These are phyloP conservation scores for Hipparchia semele DNA, from an alignment of 2,888 invertebrate species.

Conservation along the genomic window DNA sequence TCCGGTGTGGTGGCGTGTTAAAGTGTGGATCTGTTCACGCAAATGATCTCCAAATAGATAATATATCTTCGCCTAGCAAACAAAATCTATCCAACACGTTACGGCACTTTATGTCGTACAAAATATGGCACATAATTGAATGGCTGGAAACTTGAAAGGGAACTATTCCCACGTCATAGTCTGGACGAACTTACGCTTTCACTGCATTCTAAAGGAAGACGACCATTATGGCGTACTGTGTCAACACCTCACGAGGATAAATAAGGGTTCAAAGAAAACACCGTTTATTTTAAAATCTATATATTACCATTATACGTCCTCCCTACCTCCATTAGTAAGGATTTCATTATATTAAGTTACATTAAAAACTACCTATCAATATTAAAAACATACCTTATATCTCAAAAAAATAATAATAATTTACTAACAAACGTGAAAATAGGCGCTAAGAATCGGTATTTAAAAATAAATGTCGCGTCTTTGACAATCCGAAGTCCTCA, in stretches of 20 bases:
- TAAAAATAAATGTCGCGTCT: constrained; percentile 39
- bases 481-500: not conserved
- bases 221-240: constrained; percentile 23
- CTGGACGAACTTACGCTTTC: constrained; percentile 46
- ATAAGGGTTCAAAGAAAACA: constrained; percentile 51
- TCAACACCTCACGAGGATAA: constrained; percentile 13
- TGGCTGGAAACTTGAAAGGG: constrained; percentile 18
- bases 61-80: constrained; percentile 4
- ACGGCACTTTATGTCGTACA: not conserved
- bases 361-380: constrained; percentile 79
- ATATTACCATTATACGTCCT: constrained; percentile 73
- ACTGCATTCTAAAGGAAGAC: constrained; percentile 28
- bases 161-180: constrained; percentile 39
- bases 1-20: not conserved
- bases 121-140: not conserved
- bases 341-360: constrained; percentile 67
- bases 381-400: constrained; percentile 80
- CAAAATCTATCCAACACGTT: not conserved
- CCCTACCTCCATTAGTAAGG: constrained; percentile 69
- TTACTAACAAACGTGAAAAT: constrained; percentile 76
- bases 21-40: constrained; percentile 20
- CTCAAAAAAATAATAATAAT: constrained; percentile 78
- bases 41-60: constrained; percentile 66
- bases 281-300: constrained; percentile 56
- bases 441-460: constrained; percentile 46